A percentile compares a stretch with the other conserved stretches of the same genome.
Evolutionary conservation across 1,140 invertebrate species (phyloP).

Genomic region (Cotesia vestalis): DNA sequence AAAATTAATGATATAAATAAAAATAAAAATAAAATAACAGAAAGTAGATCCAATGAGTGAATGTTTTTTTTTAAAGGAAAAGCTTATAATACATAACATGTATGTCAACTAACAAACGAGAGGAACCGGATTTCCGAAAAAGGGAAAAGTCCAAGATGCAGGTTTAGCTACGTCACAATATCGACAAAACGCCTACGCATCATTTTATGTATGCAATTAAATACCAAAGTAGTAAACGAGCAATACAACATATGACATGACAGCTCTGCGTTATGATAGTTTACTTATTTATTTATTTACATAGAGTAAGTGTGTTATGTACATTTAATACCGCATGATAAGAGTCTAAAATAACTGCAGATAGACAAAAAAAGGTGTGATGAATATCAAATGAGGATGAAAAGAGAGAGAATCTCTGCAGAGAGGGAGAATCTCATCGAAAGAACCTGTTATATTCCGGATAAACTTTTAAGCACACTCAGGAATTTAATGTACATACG

Average conservation of each 20-base stretch:
- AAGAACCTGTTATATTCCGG: constrained; percentile 57
- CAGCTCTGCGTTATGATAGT: not conserved
- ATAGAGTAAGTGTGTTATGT: constrained; percentile 28
- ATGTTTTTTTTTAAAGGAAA: not conserved
- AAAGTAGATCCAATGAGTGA: not conserved
- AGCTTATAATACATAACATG: not conserved
- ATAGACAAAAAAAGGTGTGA: constrained; percentile 12
- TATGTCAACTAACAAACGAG: constrained; percentile 11
- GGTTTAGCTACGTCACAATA: constrained; percentile 6
- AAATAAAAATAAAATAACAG: not conserved
- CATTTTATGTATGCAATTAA: constrained; percentile 24
- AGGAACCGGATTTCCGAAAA: constrained; percentile 61
- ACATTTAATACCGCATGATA: constrained; percentile 46
- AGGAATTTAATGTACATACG: not conserved
- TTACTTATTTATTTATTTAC: too few species aligned
- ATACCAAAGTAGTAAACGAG: constrained; percentile 5
- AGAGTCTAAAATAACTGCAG: constrained; percentile 51
- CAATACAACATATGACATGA: constrained; percentile 24
- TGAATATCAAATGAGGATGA: constrained; percentile 3
- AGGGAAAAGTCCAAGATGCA: constrained; percentile 53
- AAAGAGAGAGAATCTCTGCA: too few species aligned
- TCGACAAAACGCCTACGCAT: constrained; percentile 25
- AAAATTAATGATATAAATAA: too few species aligned
- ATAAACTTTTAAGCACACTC: constrained; percentile 38
- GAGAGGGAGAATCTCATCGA: constrained; percentile 38